Base-by-base conservation (phyloP, 2,888 invertebrate genomes). In the Archips xylosteana region DNA sequence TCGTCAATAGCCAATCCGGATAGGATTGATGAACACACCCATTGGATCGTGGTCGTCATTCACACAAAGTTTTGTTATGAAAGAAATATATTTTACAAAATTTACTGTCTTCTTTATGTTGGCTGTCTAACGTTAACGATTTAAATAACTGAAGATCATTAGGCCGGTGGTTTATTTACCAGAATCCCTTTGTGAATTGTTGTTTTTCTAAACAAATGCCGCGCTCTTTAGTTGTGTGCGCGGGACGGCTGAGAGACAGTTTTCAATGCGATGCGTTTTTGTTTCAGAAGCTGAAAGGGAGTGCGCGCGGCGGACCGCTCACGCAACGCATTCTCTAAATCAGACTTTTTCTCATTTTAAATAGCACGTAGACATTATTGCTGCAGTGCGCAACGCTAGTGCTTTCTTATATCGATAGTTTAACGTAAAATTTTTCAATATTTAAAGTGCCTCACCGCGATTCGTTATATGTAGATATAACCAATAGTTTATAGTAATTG, bases 361-460 rank as follows among this genome's bases (percentile, higher is more conserved):
- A 75, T 76, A 77, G 69, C 77, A 76, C 78, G 68, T 75, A 82
- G 80, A 68, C 63, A 67, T 71, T 65, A 51, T 36, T 51, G 34
- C 65, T 62, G 65, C 54, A 82, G 80, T 85, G 80, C 75, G 71
- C 78, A 78, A 78, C 15, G 77, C 59, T 70, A 80, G 82, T 82
- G 82, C 78, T 80, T 82, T 77, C 73, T 45, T 70, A 71, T 71
- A 69, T 76, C 77, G 64, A 60, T 70, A 75, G 69, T 78, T 76
- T 78, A 75, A 75, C 75, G 76, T 77, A 65, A 70, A 74, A 73
- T 75, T 78, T 78, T 39, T 79, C 71, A 77, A 81, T 78, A 79
- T 80, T 80, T 78, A 77, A 85, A 85, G 86, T 87, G 87, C 85
- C 85, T 85, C 81, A 77, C 76, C 75, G 78, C 79, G 78, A 80